phyloP scores from a whole-genome alignment of 2,113 vertebrate genomes.

The Lepus americanus region DNA sequence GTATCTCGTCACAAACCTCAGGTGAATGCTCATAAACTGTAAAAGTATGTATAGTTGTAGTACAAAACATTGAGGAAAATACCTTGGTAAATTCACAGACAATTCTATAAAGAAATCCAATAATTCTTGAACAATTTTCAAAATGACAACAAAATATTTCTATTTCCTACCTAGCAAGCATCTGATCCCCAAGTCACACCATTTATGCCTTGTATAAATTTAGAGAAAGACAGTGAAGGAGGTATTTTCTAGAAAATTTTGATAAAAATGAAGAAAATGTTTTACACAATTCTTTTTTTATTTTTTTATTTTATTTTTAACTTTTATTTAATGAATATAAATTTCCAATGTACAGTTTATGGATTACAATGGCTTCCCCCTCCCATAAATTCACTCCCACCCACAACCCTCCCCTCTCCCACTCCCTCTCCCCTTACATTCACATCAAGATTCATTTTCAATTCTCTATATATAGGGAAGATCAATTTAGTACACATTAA shows the following conservation, averaged over 20 bases:
- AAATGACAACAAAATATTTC: constrained; percentile 37
- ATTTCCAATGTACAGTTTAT: no score
- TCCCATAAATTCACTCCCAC: no score
- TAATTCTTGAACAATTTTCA: background rate
- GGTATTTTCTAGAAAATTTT: constrained; percentile 73
- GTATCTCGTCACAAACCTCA: background rate
- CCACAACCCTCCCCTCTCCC: no score
- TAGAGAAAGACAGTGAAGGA: constrained; percentile 72
- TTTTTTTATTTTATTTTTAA: background rate
- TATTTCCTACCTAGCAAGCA: constrained; percentile 53
- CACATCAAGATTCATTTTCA: no score
- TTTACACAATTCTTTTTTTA: constrained; percentile 45
- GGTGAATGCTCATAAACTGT: constrained; percentile 39
- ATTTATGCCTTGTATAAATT: constrained; percentile 39
- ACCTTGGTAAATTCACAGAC: constrained; percentile 20
- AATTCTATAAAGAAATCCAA: background rate
- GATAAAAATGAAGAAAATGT: constrained; percentile 65
- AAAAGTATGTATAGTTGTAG: background rate
- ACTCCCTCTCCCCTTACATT: no score
- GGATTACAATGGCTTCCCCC: no score
- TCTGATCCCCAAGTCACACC: background rate
- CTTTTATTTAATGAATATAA: no score
- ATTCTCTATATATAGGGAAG: no score
- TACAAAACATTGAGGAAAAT: background rate
- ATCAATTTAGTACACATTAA: no score